These are phyloP conservation scores for Saccostrea glomerata DNA, from an alignment of 1,140 invertebrate species.

Conservation along the genomic window DNA sequence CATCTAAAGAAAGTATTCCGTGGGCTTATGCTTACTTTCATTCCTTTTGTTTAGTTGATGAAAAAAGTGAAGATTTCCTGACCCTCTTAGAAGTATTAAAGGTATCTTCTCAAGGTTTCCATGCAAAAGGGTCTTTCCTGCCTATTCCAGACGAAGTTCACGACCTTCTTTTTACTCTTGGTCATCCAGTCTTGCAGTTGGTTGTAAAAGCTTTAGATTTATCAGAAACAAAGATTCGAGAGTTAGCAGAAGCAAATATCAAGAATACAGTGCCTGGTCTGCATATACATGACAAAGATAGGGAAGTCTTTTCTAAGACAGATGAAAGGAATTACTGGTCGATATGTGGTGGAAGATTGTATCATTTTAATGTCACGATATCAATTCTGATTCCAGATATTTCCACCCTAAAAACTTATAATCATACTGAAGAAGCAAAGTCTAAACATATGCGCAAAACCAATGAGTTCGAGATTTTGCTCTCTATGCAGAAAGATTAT, in stretches of 20 bases:
- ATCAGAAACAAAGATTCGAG: not conserved
- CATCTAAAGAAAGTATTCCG: too few relatives aligned
- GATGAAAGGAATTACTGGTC: not conserved
- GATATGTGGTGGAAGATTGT: not conserved
- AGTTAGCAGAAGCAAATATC: not conserved
- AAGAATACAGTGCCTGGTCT: not conserved
- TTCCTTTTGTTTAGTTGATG: too few relatives aligned
- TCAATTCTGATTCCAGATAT: not conserved
- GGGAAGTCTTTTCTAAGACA: not conserved
- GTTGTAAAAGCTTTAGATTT: not conserved
- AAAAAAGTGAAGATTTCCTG: too few relatives aligned
- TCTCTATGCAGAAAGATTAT: not conserved
- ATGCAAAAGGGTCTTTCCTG: too few relatives aligned
- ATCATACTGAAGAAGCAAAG: not conserved
- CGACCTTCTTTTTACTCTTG: not conserved
- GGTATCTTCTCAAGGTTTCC: too few relatives aligned
- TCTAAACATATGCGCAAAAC: not conserved
- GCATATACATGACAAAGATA: not conserved
- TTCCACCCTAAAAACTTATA: not conserved
- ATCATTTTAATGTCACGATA: not conserved
- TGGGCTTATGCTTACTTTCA: too few relatives aligned
- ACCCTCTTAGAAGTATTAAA: too few relatives aligned
- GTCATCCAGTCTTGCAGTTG: not conserved
- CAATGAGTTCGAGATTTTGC: slow-evolving; percentile 7
- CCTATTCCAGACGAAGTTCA: not conserved